phyloP scores from a whole-genome alignment of 2,888 invertebrate genomes.

The Erebia epiphron region DNA sequence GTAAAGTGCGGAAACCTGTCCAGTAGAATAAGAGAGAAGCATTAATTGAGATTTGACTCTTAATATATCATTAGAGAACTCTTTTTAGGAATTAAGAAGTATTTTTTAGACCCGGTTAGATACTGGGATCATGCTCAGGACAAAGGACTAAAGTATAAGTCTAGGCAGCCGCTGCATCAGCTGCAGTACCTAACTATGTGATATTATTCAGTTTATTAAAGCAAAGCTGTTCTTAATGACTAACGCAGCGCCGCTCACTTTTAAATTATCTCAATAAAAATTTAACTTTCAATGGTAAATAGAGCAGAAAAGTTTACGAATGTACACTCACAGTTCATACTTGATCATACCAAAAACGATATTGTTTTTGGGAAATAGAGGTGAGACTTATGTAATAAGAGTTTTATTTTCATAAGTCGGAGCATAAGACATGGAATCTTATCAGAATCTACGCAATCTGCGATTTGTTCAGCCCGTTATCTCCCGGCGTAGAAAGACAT shows the following conservation, averaged over 20 bases:
- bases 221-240: slow-evolving; percentile 44
- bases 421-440: slow-evolving; percentile 54
- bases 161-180: not conserved
- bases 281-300: slow-evolving; percentile 61
- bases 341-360: not conserved
- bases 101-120: not conserved
- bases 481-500: slow-evolving; percentile 57
- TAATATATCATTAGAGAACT: too few species aligned
- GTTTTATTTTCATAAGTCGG: slow-evolving; percentile 22
- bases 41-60: too few species aligned
- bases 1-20: too few species aligned
- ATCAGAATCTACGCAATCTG: slow-evolving; percentile 75
- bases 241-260: slow-evolving; percentile 56
- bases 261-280: slow-evolving; percentile 58
- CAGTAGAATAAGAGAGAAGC: too few species aligned
- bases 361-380: slow-evolving; percentile 12
- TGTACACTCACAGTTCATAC: slow-evolving; percentile 30
- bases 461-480: slow-evolving; percentile 75
- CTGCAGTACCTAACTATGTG: not conserved
- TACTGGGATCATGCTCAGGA: not conserved
- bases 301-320: slow-evolving; percentile 58
- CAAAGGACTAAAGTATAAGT: not conserved
- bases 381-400: slow-evolving; percentile 26
- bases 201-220: slow-evolving; percentile 4
- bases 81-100: too few species aligned